These are phyloP conservation scores for Eremophila alpestris DNA, from an alignment of 2,797 vertebrate species.

Conservation along the genomic window DNA sequence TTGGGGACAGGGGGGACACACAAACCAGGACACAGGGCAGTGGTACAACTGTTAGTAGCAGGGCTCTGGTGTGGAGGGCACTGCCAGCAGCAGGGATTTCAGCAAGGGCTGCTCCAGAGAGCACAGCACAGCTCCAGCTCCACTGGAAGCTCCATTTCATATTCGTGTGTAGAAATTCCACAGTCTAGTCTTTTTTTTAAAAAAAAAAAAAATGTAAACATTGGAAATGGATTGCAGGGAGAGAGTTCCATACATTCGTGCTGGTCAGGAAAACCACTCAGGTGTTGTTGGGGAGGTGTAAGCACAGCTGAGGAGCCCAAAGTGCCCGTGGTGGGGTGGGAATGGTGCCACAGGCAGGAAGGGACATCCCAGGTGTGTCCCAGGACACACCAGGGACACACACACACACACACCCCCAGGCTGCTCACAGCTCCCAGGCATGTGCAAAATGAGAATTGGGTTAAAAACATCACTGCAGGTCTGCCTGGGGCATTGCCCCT, in stretches of 20 bases:
- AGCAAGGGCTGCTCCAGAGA: background rate
- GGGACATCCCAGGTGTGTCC: background rate
- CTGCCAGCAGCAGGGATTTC: conserved; percentile 54
- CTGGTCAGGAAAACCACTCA: conserved; percentile 73
- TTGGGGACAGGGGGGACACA: background rate
- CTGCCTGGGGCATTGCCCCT: conserved; percentile 40
- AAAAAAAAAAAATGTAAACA: conserved; percentile 86
- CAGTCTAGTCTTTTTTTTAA: conserved; percentile 66
- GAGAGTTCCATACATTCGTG: conserved; percentile 82
- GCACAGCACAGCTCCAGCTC: conserved; percentile 52
- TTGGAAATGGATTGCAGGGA: conserved; percentile 79
- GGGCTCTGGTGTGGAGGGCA: conserved; percentile 25
- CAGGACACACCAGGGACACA: too few species aligned
- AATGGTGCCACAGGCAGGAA: background rate
- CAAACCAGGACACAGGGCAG: background rate
- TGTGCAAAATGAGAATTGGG: conserved; percentile 68
- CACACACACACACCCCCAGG: too few species aligned
- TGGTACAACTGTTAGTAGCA: conserved; percentile 47
- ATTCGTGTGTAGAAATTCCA: conserved; percentile 78
- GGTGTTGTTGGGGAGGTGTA: conserved; percentile 29
- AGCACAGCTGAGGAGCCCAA: conserved; percentile 24
- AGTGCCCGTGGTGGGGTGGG: background rate
- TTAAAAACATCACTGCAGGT: conserved; percentile 36
- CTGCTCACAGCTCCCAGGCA: conserved; percentile 56
- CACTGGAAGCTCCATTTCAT: conserved; percentile 71